Conservation (phyloP, 2,888 invertebrate genomes). For the Ophonus ardosiacus region DNA sequence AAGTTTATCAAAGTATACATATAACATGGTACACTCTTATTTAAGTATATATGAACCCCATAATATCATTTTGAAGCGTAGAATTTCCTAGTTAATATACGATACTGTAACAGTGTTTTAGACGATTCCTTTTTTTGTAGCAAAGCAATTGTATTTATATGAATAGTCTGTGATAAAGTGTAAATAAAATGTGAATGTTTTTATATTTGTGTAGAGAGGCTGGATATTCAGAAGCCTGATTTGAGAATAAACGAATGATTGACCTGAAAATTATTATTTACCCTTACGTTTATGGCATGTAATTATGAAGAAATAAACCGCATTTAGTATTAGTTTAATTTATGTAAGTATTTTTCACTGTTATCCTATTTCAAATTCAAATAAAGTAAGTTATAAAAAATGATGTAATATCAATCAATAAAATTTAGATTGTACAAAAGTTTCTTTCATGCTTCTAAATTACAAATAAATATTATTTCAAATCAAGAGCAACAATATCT, state of each 20-base stretch:
- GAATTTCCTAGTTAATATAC: conserved; percentile 37
- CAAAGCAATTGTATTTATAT: conserved; percentile 68
- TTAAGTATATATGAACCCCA: conserved; percentile 47
- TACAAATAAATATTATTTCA: too few relatives aligned
- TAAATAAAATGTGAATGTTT: conserved; percentile 59
- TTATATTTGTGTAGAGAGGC: conserved; percentile 54
- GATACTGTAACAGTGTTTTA: conserved; percentile 38
- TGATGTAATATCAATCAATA: too few relatives aligned
- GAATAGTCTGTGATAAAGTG: conserved; percentile 73
- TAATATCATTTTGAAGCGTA: conserved; percentile 43
- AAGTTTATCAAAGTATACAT: conserved; percentile 42
- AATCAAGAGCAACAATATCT: too few relatives aligned
- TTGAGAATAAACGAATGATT: conserved; percentile 43
- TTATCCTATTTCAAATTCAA: background rate
- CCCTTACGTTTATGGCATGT: background rate
- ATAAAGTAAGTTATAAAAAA: too few relatives aligned
- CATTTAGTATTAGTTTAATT: background rate
- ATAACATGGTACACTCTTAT: conserved; percentile 51
- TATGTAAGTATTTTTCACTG: background rate
- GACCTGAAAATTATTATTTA: conserved; percentile 22
- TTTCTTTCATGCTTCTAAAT: too few relatives aligned
- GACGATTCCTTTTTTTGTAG: conserved; percentile 38
- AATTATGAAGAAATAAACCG: background rate
- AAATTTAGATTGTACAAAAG: too few relatives aligned
- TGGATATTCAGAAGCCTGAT: conserved; percentile 14